Conservation (phyloP, 2,888 invertebrate species). For the Deroplatys truncata region DNA sequence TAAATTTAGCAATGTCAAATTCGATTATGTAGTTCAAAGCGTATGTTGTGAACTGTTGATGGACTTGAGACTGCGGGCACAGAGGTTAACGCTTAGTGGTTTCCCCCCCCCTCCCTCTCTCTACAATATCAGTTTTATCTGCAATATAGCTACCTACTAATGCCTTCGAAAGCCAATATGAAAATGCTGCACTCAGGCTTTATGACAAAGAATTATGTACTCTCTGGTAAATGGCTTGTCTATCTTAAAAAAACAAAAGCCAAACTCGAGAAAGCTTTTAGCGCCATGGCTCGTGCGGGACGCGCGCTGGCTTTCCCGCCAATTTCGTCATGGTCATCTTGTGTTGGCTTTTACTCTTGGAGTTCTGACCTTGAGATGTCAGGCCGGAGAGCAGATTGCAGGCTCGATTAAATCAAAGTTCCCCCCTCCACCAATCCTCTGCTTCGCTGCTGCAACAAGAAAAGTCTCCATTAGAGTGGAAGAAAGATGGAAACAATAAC, state of each 20-base stretch:
- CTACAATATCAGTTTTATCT: no score
- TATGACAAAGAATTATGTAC: neutral
- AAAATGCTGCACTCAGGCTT: neutral
- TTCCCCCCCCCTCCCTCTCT: no score
- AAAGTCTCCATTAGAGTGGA: neutral
- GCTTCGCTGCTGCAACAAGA: neutral
- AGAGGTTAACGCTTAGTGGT: no score
- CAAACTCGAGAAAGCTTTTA: neutral
- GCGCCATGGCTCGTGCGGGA: neutral
- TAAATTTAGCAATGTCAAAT: no score
- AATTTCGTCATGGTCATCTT: neutral
- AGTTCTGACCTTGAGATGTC: neutral
- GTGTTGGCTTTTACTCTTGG: neutral
- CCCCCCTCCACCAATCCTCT: neutral
- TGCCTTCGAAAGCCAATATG: neutral
- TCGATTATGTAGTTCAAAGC: no score
- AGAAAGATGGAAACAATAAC: neutral
- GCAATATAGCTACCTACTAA: no score
- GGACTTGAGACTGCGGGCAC: no score
- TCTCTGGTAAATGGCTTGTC: neutral
- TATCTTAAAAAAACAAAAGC: neutral
- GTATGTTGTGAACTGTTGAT: no score
- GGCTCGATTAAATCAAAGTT: neutral
- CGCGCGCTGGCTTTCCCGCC: neutral
- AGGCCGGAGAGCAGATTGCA: neutral